Evolutionary conservation across 2,113 vertebrate genomes (phyloP), one percentile per base, ranked within the genome.

Genomic region (Falco punctatus): DNA sequence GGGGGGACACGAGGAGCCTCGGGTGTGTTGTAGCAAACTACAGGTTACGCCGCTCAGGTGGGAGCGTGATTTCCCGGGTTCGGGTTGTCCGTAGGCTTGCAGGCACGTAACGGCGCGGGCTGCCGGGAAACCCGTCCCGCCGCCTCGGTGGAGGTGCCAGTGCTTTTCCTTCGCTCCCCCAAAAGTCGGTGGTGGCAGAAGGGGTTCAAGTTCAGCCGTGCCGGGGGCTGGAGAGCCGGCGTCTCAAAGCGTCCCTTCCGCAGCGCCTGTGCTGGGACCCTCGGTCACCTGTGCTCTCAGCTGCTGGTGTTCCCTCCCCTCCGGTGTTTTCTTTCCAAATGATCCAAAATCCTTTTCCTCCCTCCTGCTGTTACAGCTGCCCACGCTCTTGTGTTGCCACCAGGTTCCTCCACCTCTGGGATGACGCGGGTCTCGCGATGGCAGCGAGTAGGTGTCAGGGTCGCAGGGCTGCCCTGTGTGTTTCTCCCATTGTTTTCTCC

Each of bases 371-470:
- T 30, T 44, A 67, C 24, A 6, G 52, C 62, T 51, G 4, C 72
- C 61, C 28, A 7, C 6, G 0, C 22, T 16, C 62, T 23, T 58
- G 61, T 12, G 6, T 13, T 32, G 35, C 54, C 40, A 8, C 49
- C 1, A 3, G 40, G 40, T 38, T 65, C 42, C 42, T 40, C 28
- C 38, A 10, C 42, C 33, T 7, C 51, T 38, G 3, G 4, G 16
- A 5, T 12, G 2, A 28, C 2, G 1, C 2, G 3, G 40, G 18
- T 7, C 51, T n/a, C 1, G 30, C 2, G 54, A 8, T 3, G 15
- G 66, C 46, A 9, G 59, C 0, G 3, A 24, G 64, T 3, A 5
- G 49, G 70, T 11, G 81, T 35, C 20, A 65, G 54, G 26, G 44
- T 18, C 15, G 35, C 55, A 9, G 81, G 30, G 30, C 48, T 52